phyloP scores from a whole-genome alignment of 2,113 vertebrate species.

The Pao palembangensis region DNA sequence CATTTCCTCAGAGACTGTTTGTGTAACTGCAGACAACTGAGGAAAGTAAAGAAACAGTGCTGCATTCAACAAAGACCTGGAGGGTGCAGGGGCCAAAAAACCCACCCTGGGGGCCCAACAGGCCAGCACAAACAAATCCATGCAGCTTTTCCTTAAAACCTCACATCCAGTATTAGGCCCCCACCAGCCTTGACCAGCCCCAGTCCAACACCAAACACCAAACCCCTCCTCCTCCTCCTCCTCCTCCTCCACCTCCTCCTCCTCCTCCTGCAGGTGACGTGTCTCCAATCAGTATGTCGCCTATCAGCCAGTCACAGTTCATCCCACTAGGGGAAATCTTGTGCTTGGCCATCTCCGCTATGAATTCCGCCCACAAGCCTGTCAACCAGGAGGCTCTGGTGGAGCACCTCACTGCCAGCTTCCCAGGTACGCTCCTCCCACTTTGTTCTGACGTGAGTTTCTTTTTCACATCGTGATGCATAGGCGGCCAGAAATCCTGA shows the following conservation, averaged over 20 bases:
- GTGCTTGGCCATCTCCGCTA: conserved; percentile 97
- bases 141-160: conserved; percentile 46
- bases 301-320: conserved; percentile 99
- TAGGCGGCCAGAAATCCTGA: no score
- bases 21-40: neutral
- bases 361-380: conserved; percentile 96
- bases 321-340: conserved; percentile 99
- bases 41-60: conserved; percentile 3
- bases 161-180: conserved; percentile 28
- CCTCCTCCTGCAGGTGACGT: conserved; percentile 88
- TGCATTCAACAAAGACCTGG: conserved; percentile 8
- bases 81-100: conserved; percentile 28
- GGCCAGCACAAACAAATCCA: conserved; percentile 45
- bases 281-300: conserved; percentile 99
- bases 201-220: conserved; percentile 1
- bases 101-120: conserved; percentile 14
- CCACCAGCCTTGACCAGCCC: neutral
- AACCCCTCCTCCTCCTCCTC: conserved; percentile 11
- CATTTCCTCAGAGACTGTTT: no score
- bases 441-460: neutral
- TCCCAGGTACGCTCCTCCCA: conserved; percentile 85
- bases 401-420: conserved; percentile 96
- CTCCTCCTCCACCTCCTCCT: conserved; percentile 21
- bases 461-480: no score
- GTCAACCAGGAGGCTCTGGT: conserved; percentile 98